Conservation (phyloP, 2,888 invertebrate species). For the Dyspetes luteomarginatus region DNA sequence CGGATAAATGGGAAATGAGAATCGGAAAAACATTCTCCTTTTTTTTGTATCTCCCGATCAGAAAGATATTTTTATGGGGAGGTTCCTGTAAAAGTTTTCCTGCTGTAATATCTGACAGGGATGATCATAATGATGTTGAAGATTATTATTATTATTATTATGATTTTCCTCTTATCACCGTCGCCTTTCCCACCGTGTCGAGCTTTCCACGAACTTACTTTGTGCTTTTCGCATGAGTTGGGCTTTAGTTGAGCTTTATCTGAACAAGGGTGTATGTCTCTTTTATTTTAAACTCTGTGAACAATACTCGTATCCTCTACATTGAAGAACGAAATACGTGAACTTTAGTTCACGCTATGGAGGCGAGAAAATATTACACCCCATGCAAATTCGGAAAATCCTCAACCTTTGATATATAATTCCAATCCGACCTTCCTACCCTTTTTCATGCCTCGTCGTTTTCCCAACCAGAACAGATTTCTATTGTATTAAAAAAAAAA, state of each 20-base stretch:
- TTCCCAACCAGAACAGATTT: slow-evolving; percentile 29
- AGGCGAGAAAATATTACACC: slow-evolving; percentile 7
- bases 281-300: slow-evolving; percentile 57
- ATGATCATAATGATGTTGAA: not conserved
- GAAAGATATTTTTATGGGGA: slow-evolving; percentile 9
- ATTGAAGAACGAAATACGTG: slow-evolving; percentile 52
- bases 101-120: not conserved
- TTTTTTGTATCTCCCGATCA: slow-evolving; percentile 16
- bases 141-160: too few species aligned
- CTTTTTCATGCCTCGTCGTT: slow-evolving; percentile 1
- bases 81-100: slow-evolving; percentile 6
- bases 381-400: slow-evolving; percentile 44
- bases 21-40: slow-evolving; percentile 53
- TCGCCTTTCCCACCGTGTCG: too few species aligned
- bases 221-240: not conserved
- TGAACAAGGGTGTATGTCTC: slow-evolving; percentile 44
- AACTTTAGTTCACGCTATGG: slow-evolving; percentile 35
- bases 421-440: slow-evolving; percentile 28
- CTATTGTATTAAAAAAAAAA: slow-evolving; percentile 44
- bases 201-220: not conserved
- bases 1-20: slow-evolving; percentile 51
- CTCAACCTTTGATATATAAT: slow-evolving; percentile 62
- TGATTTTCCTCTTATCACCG: too few species aligned
- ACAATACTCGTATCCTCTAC: slow-evolving; percentile 47
- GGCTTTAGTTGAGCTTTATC: slow-evolving; percentile 22